Percentiles rank a stretch among this genome's conserved stretches.
Evolutionary conservation across 1,140 invertebrate genomes (phyloP).

Genomic region (Mylabris phalerata): DNA sequence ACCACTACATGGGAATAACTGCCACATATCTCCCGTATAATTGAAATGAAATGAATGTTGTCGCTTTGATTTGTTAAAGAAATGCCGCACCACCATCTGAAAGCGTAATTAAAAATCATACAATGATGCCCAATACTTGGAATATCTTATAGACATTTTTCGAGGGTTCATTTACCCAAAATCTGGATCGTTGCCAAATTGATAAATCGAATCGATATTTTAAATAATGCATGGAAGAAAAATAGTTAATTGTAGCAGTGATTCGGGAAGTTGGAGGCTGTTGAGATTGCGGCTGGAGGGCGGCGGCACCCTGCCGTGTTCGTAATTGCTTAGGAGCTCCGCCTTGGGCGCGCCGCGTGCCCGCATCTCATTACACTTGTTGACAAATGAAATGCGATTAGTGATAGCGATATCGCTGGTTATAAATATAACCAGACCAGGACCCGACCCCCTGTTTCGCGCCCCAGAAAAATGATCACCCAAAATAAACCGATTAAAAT

Average conservation of each 20-base stretch:
- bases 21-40: constrained; percentile 34
- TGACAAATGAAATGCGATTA: constrained; percentile 41
- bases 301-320: constrained; percentile 29
- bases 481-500: no score
- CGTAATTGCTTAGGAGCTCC: constrained; percentile 40
- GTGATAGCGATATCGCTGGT: no score
- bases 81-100: constrained; percentile 14
- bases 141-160: not conserved
- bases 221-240: constrained; percentile 1
- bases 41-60: constrained; percentile 32
- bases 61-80: constrained; percentile 20
- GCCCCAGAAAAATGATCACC: no score
- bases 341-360: constrained; percentile 40
- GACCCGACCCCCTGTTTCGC: no score
- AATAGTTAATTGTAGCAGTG: constrained; percentile 2
- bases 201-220: not conserved
- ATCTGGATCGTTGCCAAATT: no score
- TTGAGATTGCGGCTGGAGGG: constrained; percentile 19
- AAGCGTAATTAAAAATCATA: no score
- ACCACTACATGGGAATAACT: constrained; percentile 37
- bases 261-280: no score
- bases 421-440: no score
- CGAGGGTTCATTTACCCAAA: not conserved
- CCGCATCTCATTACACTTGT: constrained; percentile 43
- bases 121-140: no score